Evolutionary conservation across 2,797 vertebrate species (phyloP).

Genomic region (Hafferia zeledoni): DNA sequence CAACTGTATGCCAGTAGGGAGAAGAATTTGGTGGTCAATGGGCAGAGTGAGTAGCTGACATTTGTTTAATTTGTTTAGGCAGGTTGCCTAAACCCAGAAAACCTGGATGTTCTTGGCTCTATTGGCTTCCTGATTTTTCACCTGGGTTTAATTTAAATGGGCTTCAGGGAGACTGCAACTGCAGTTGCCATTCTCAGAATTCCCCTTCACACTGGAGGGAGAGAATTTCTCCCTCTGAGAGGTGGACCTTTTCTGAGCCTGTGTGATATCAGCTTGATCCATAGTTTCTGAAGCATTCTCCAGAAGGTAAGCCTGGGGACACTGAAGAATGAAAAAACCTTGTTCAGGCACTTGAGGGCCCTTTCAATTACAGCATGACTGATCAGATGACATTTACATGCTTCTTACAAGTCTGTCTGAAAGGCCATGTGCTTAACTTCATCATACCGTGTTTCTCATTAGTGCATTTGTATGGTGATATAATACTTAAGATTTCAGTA

Average conservation of each 20-base stretch:
- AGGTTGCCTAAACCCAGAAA: background rate
- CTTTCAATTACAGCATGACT: background rate
- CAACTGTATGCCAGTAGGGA: background rate
- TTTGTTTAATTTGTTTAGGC: background rate
- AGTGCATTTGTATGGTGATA: background rate
- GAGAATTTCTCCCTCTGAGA: background rate
- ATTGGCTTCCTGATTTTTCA: background rate
- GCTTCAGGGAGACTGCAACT: background rate
- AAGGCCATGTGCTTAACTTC: background rate
- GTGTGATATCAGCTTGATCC: background rate
- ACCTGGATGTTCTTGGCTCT: background rate
- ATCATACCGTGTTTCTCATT: background rate
- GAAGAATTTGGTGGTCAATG: background rate
- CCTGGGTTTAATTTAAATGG: background rate
- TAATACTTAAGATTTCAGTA: background rate
- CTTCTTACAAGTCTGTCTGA: background rate
- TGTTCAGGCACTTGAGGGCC: fast-evolving
- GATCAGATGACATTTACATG: background rate
- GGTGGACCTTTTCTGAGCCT: background rate
- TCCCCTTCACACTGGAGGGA: background rate
- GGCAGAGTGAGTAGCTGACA: background rate
- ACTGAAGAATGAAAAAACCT: fast-evolving
- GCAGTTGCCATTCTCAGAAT: background rate
- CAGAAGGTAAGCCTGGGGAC: background rate
- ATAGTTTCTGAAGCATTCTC: background rate